A percentile compares a stretch with the other conserved stretches of the same genome.
Conservation (phyloP, 2,797 vertebrate genomes). For the Poeciliopsis turneri region DNA sequence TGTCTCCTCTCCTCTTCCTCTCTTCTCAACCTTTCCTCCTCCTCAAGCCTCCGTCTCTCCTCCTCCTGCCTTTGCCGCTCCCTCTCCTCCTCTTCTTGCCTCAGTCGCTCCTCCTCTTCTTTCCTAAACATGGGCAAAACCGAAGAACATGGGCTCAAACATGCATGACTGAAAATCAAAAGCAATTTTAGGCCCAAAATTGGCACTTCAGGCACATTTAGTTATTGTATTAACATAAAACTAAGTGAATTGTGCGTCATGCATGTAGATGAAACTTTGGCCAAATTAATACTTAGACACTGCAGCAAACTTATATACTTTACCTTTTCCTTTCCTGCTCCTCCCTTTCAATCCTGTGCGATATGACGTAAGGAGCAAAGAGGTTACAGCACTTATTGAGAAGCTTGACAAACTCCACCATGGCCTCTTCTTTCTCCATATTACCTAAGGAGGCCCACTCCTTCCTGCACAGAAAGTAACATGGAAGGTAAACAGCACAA, state of each 20-base stretch:
- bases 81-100: slow-evolving; percentile 89
- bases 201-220: no score
- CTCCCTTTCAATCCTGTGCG: slow-evolving; percentile 97
- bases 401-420: slow-evolving; percentile 95
- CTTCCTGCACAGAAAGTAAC: slow-evolving; percentile 81
- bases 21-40: slow-evolving; percentile 88
- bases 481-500: not conserved
- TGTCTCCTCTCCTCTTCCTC: slow-evolving; percentile 92
- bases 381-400: slow-evolving; percentile 95
- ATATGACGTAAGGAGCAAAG: slow-evolving; percentile 92
- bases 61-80: slow-evolving; percentile 89
- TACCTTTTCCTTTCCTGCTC: slow-evolving; percentile 97
- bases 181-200: not conserved
- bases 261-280: not conserved
- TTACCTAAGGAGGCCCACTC: slow-evolving; percentile 95
- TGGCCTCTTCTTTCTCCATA: slow-evolving; percentile 93
- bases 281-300: slow-evolving; percentile 13
- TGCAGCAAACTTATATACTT: not conserved
- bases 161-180: not conserved
- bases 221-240: not conserved
- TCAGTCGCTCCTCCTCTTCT: slow-evolving; percentile 92
- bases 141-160: not conserved
- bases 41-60: slow-evolving; percentile 86
- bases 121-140: slow-evolving; percentile 62
- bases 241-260: not conserved